phyloP scores from a whole-genome alignment of 2,113 vertebrate genomes.

The Accipiter virgatus region DNA sequence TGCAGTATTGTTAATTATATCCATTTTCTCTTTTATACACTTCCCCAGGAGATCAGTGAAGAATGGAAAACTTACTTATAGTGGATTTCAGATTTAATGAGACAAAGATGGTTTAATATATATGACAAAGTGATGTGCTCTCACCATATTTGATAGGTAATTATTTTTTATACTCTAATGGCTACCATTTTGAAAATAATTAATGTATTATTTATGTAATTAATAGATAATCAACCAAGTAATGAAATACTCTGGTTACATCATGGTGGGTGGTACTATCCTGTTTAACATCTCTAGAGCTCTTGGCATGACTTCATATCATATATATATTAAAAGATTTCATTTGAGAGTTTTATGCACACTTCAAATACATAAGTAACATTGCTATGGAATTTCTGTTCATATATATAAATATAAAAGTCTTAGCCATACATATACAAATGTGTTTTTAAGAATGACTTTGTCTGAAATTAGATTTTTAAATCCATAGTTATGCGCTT shows the following conservation, averaged over 20 bases:
- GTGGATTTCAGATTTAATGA: constrained; percentile 63
- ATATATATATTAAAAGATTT: not conserved
- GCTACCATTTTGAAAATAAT: constrained; percentile 50
- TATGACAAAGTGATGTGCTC: constrained; percentile 23
- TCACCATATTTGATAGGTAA: constrained; percentile 28
- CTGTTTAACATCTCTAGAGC: not conserved
- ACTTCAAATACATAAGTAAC: not conserved
- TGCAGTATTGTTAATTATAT: constrained; percentile 60
- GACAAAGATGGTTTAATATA: constrained; percentile 48
- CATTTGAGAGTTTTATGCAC: not conserved
- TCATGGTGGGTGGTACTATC: not conserved
- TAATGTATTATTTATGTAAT: constrained; percentile 50
- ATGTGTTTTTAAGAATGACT: not conserved
- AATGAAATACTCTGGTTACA: not conserved
- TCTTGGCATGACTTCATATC: not conserved
- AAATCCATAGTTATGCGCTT: not conserved
- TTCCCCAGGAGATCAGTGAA: constrained; percentile 57
- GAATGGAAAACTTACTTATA: constrained; percentile 56
- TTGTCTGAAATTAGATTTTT: not conserved
- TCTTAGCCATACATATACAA: not conserved
- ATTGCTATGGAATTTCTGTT: not conserved
- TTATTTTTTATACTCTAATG: constrained; percentile 57
- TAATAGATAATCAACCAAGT: constrained; percentile 8
- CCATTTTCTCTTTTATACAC: constrained; percentile 56
- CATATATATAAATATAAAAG: too few species aligned